Evolutionary conservation across 1,140 invertebrate genomes (phyloP).

Genomic region (Drosophila varians): DNA sequence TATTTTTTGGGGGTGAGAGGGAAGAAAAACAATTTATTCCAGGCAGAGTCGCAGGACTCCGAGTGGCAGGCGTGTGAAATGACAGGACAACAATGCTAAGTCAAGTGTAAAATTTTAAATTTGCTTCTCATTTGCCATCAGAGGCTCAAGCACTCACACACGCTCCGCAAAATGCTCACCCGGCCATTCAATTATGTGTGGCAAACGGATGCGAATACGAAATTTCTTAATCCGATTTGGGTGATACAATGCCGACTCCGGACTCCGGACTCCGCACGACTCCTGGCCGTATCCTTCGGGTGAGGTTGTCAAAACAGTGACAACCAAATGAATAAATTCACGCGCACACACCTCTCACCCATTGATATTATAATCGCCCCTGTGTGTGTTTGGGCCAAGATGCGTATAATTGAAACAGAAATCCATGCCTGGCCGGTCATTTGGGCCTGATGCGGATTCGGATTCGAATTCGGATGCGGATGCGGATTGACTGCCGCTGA

Average conservation of each 20-base stretch:
- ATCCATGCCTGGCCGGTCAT: conserved; percentile 70
- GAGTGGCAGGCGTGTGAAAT: conserved; percentile 67
- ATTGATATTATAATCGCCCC: conserved; percentile 78
- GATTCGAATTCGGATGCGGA: conserved; percentile 17
- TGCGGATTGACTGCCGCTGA: conserved; percentile 62
- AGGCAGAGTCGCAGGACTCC: conserved; percentile 18
- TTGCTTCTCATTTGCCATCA: conserved; percentile 79
- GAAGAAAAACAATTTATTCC: conserved; percentile 58
- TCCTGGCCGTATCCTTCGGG: conserved; percentile 12
- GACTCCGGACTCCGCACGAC: not conserved
- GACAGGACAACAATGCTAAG: conserved; percentile 77
- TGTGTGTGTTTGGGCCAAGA: conserved; percentile 41
- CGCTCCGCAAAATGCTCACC: conserved; percentile 30
- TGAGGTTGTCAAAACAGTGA: conserved; percentile 76
- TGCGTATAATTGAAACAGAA: conserved; percentile 77
- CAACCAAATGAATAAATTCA: conserved; percentile 79
- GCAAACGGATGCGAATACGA: conserved; percentile 79
- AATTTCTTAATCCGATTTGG: conserved; percentile 83
- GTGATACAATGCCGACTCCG: conserved; percentile 63
- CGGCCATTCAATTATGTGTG: conserved; percentile 70
- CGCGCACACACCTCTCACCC: conserved; percentile 62
- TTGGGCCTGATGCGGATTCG: conserved; percentile 42
- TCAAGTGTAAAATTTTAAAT: conserved; percentile 84
- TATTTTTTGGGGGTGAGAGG: conserved; percentile 9
- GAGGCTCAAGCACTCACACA: conserved; percentile 50